Conservation (phyloP, 2,797 vertebrate species). For the Gymnothorax javanicus region DNA sequence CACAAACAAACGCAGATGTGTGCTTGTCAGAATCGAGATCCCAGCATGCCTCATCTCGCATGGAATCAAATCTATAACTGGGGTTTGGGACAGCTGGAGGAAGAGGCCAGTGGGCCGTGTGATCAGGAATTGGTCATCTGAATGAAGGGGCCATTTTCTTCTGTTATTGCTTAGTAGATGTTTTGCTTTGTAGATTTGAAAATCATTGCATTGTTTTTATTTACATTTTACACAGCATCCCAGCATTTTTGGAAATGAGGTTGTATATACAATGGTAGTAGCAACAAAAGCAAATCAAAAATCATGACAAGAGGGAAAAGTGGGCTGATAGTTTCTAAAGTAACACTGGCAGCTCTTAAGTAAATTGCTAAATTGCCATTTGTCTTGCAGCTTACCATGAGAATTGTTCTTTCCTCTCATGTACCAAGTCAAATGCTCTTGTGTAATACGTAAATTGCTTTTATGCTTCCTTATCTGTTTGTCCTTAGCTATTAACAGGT, state of each 20-base stretch:
- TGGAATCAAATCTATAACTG: background rate
- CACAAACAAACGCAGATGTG: background rate
- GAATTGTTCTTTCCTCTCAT: background rate
- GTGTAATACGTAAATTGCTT: background rate
- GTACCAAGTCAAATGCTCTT: background rate
- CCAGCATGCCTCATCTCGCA: background rate
- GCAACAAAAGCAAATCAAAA: background rate
- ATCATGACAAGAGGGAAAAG: background rate
- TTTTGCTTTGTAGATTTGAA: background rate
- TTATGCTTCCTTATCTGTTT: background rate
- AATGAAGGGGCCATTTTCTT: background rate
- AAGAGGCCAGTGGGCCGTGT: background rate
- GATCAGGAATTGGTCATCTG: background rate
- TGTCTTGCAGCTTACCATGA: background rate
- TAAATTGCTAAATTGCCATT: background rate
- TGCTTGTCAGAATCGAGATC: background rate
- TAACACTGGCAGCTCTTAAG: background rate
- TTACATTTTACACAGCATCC: background rate
- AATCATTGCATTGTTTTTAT: background rate
- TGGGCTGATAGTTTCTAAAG: background rate
- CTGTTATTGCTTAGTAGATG: background rate
- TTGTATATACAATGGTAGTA: background rate
- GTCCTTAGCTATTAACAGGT: background rate
- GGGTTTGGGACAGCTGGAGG: background rate
- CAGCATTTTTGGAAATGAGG: no score